Evolutionary conservation across 2,888 invertebrate species (phyloP), one percentile per base, ranked within the genome.

Genomic region (Eupithecia dodoneata): DNA sequence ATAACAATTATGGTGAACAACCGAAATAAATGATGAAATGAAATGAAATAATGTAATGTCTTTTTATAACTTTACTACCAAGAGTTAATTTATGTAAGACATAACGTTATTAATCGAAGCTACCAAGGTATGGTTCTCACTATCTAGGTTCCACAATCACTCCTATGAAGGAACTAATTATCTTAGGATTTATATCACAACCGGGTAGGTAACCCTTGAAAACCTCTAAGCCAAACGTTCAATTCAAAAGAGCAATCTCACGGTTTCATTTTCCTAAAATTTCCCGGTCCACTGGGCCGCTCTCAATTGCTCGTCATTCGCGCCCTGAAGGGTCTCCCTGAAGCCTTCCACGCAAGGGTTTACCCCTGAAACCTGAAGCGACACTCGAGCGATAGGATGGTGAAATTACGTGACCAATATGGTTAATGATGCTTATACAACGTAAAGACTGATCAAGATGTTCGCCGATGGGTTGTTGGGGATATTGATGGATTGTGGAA

Each of bases 351-450:
- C 41, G 59, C 18, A 77, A 71, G 74, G 81, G 76, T 82, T 81
- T 84, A 81, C 81, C 79, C 55, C 74, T 42, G 72, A 72, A 55
- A 74, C 78, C 75, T 80, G 44, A 74, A 76, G 76, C 71, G 76
- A 76, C 67, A 74, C 77, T 77, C 42, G 72, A 79, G 73, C 73
- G 47, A 71, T 71, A 55, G 59, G 71, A 74, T 71, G 73, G 49
- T 70, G 49, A 59, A 74, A 77, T 77, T 74, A 77, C 76, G 74
- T 74, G 76, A 77, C 74, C 76, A 74, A 77, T 76, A 76, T 65
- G 59, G 55, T 77, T 74, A 76, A 77, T 77, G 76, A n/a, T 74
- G 71, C 67, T 71, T 72, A 77, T 55, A 66, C 45, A 67, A 72
- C 66, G 44, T 72, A 72, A 67, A 30, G 49, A 30, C 55, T 47